Evolutionary conservation across 2,888 invertebrate species (phyloP).

Genomic region (Tetragonisca angustula): DNA sequence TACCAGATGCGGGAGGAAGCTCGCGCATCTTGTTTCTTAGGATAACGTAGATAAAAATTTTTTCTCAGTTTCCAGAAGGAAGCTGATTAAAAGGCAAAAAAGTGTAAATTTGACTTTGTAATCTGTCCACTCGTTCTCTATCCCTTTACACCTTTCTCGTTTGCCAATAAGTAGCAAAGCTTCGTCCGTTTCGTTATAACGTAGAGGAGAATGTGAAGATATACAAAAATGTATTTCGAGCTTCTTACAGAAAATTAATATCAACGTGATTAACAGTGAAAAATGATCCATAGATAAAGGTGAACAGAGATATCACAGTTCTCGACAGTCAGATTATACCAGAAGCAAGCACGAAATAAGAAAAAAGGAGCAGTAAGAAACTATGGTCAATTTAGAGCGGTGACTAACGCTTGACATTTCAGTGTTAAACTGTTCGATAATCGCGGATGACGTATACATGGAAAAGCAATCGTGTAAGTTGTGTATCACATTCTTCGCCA

Average conservation of each 20-base stretch:
- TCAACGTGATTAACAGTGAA: too few species aligned
- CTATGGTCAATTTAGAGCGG: neutral
- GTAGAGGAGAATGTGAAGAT: neutral
- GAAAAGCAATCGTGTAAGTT: slow-evolving; percentile 25
- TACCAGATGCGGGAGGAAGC: neutral
- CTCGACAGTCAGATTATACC: neutral
- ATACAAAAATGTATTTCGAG: too few species aligned
- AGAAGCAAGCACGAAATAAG: neutral
- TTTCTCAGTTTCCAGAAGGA: neutral
- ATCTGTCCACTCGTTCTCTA: neutral
- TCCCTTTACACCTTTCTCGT: neutral
- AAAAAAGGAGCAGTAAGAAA: neutral
- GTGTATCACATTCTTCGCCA: neutral
- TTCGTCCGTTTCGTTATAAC: neutral
- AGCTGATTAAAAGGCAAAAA: slow-evolving; percentile 8
- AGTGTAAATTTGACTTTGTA: neutral
- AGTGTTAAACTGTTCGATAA: slow-evolving; percentile 19
- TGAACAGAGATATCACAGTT: neutral
- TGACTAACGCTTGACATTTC: slow-evolving; percentile 42
- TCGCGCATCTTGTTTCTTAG: neutral
- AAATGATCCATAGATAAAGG: neutral
- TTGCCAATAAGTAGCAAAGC: neutral
- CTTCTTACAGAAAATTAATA: too few species aligned
- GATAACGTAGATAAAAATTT: slow-evolving; percentile 15
- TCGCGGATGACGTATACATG: slow-evolving; percentile 20